Evolutionary conservation across 2,888 invertebrate genomes (phyloP).

Genomic region (Ypsolopha scabrella): DNA sequence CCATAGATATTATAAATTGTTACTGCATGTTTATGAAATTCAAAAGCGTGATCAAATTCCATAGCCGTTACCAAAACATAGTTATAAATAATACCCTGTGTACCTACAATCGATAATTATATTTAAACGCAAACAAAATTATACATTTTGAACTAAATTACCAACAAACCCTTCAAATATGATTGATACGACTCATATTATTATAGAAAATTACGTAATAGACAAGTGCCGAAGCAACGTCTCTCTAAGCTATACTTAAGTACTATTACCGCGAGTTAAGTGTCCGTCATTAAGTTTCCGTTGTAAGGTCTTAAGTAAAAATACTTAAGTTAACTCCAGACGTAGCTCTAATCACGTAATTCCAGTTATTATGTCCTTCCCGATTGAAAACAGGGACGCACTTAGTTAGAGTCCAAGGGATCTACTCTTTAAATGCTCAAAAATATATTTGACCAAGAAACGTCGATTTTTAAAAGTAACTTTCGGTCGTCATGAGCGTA

Average conservation of each 20-base stretch:
- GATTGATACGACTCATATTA: constrained; percentile 15
- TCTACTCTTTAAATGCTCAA: no score
- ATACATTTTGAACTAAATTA: constrained; percentile 1
- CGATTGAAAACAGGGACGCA: constrained; percentile 40
- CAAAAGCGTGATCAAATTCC: no score
- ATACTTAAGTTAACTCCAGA: constrained; percentile 30
- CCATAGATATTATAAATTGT: no score
- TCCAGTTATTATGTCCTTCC: constrained; percentile 39
- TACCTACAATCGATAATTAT: not conserved
- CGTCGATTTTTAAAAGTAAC: no score
- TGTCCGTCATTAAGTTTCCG: constrained; percentile 33
- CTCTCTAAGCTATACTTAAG: constrained; percentile 33
- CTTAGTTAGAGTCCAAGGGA: constrained; percentile 9
- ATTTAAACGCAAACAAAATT: not conserved
- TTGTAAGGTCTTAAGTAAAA: constrained; percentile 39
- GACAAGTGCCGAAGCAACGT: constrained; percentile 6
- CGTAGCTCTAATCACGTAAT: constrained; percentile 45
- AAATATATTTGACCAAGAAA: no score
- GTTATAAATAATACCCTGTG: not conserved
- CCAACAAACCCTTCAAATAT: constrained; percentile 1
- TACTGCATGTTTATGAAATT: no score
- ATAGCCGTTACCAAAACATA: no score
- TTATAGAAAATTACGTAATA: constrained; percentile 16
- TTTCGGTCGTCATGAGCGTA: no score
- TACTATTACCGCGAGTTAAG: constrained; percentile 30